phyloP scores from a whole-genome alignment of 2,888 invertebrate genomes.

The Nymphalis urticae region DNA sequence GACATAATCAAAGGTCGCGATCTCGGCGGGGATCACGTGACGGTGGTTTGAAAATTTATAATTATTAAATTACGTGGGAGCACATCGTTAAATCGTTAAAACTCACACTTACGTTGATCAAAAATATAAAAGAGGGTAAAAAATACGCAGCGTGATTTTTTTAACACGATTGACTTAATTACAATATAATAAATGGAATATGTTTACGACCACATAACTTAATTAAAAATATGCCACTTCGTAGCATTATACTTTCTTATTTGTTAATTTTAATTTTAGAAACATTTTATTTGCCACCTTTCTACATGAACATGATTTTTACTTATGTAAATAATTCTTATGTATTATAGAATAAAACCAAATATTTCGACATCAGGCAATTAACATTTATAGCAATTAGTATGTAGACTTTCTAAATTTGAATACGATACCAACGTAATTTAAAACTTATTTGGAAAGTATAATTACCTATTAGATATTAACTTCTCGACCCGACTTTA shows the following conservation, averaged over 20 bases:
- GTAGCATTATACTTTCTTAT: not conserved
- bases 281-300: no score
- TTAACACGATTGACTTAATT: not conserved
- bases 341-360: no score
- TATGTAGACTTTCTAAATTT: no score
- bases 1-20: constrained; percentile 44
- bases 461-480: no score
- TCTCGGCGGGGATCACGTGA: constrained; percentile 33
- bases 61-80: constrained; percentile 70
- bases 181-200: not conserved
- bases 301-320: no score
- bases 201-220: not conserved
- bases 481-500: no score
- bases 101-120: constrained; percentile 48
- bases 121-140: constrained; percentile 44
- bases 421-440: no score
- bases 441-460: no score
- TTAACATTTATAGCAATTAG: no score
- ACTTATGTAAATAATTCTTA: no score
- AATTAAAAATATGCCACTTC: not conserved
- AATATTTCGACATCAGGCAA: no score
- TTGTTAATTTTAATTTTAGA: not conserved
- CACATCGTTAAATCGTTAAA: constrained; percentile 45
- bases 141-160: constrained; percentile 15
- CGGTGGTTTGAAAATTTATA: constrained; percentile 36